Evolutionary conservation across 1,140 invertebrate genomes (phyloP).

Genomic region (Drosophila kepulauana): DNA sequence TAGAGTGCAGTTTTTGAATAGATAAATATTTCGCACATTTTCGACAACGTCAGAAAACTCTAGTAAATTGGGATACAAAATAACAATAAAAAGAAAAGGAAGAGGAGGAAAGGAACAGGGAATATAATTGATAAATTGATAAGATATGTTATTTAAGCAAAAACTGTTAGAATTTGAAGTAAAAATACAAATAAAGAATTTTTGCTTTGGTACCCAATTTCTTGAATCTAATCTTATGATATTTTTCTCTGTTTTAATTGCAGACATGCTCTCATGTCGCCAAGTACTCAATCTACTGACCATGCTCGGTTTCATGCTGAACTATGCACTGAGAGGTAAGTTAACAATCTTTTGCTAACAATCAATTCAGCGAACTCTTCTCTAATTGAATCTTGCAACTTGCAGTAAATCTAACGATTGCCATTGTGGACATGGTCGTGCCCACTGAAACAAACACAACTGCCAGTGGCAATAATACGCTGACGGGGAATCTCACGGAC

Average conservation of each 20-base stretch:
- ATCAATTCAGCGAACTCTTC: not conserved
- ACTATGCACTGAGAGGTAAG: conserved; percentile 91
- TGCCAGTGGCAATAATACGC: conserved; percentile 67
- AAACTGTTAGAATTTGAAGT: too few species aligned
- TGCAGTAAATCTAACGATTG: conserved; percentile 93
- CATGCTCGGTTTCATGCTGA: conserved; percentile 94
- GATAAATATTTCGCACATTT: not conserved
- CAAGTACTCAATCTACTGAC: conserved; percentile 94
- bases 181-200: not conserved
- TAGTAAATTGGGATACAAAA: not conserved
- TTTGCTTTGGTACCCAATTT: not conserved
- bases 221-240: not conserved
- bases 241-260: conserved; percentile 66
- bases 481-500: conserved; percentile 65
- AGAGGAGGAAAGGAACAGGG: too few species aligned
- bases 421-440: conserved; percentile 93
- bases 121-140: too few species aligned
- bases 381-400: not conserved
- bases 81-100: too few species aligned
- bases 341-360: not conserved
- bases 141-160: too few species aligned
- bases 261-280: conserved; percentile 90
- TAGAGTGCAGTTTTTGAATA: not conserved
- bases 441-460: conserved; percentile 72
- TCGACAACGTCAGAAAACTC: not conserved